Evolutionary conservation across 1,140 invertebrate genomes (phyloP), one percentile per base, ranked within the genome.

Genomic region (Liolophura sinensis): DNA sequence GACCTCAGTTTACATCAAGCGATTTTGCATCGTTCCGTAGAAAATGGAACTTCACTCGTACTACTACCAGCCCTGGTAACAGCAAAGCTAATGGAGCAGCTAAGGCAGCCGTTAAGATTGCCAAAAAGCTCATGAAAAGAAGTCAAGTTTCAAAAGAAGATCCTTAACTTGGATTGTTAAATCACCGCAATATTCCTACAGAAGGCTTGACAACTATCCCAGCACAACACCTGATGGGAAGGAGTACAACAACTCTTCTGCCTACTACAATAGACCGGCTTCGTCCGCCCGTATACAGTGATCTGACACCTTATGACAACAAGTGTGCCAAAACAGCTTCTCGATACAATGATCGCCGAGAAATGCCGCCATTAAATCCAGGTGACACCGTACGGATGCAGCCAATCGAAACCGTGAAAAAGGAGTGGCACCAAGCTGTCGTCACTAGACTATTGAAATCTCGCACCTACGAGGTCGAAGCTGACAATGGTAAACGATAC

Each of bases 51-150:
- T 64, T 77, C 15, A 65, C 31, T 14, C 71, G 74, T 50, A 56
- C 61, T 9, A 65, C 22, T 22, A 63, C 68, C 18, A 65, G 65
- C 20, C 73, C 69, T n/a, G 16, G 54, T n/a, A 64, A 71, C 55
- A 70, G 62, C 6, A 62, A 65, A 16, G 52, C 62, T 1, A 77
- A 75, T 65, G 73, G 73, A 11, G 68, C 70, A 62, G 75, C 70
- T 5, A 73, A 75, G 52, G 58, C 67, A 25, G 67, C 74, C n/a
- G 71, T 78, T 0, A 73, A 74, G 60, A 61, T 65, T 0, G 54
- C 71, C 16, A 76, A 77, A 59, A 62, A 67, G 20, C 20, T 76
- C 25, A 68, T 73, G 58, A 64, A 67, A 0, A 80, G 77, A 65
- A 55, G 27, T 5, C 56, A 64, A 46, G 15, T 57, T 12, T 50